Conservation (phyloP, 2,888 invertebrate species). For the Troglohyphantes excavatus region DNA sequence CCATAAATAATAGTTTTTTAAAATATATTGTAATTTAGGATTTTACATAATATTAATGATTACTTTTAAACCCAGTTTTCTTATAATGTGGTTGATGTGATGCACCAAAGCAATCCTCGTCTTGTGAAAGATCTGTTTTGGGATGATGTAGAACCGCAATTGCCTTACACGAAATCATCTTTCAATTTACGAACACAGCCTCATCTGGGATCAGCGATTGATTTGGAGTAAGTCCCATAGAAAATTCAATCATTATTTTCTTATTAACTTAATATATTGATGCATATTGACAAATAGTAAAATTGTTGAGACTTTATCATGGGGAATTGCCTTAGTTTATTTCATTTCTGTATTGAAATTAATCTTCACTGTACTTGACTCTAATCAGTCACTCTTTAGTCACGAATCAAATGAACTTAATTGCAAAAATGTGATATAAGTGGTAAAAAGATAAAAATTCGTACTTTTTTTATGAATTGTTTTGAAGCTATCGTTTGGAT, state of each 20-base stretch:
- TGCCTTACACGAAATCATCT: constrained; percentile 82
- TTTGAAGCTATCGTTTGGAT: too few species aligned
- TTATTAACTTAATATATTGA: neutral
- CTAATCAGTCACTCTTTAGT: too few species aligned
- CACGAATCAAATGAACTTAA: too few species aligned
- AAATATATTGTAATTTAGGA: neutral
- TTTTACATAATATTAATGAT: neutral
- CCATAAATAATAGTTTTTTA: too few species aligned
- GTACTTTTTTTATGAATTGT: too few species aligned
- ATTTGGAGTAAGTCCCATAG: constrained; percentile 76
- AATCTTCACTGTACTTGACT: too few species aligned
- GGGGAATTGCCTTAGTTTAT: neutral
- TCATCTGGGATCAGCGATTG: constrained; percentile 76
- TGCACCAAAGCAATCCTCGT: constrained; percentile 84
- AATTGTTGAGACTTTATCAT: neutral
- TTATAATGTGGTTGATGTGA: constrained; percentile 85
- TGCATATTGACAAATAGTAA: neutral
- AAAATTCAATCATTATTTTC: too few species aligned
- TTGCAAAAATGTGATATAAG: too few species aligned
- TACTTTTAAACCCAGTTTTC: constrained; percentile 83
- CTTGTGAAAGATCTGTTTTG: constrained; percentile 89
- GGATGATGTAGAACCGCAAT: constrained; percentile 82
- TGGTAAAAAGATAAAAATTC: too few species aligned
- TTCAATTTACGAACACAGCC: constrained; percentile 69
- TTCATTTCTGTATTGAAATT: too few species aligned